A percentile compares a stretch with the other conserved stretches of the same genome.
phyloP scores from a whole-genome alignment of 2,888 invertebrate genomes.

The Erebia aethiops region DNA sequence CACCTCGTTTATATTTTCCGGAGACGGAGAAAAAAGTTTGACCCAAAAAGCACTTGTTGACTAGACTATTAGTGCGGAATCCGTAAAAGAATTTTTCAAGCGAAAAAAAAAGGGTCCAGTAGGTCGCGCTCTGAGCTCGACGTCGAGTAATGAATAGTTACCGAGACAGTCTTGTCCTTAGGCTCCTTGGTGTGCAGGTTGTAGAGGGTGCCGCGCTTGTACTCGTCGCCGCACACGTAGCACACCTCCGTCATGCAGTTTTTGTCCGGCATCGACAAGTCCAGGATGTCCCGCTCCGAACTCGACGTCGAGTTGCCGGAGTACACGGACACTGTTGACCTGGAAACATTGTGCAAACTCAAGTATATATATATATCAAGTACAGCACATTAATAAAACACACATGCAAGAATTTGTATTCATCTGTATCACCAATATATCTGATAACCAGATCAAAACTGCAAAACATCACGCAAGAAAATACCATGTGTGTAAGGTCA shows the following conservation, averaged over 20 bases:
- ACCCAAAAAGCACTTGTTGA: too few relatives aligned
- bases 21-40: too few relatives aligned
- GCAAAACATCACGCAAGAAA: too few relatives aligned
- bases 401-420: too few relatives aligned
- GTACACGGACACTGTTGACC: slow-evolving; percentile 79
- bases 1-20: too few relatives aligned
- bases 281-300: slow-evolving; percentile 92
- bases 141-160: slow-evolving; percentile 64
- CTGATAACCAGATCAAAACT: too few relatives aligned
- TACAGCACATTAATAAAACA: too few relatives aligned
- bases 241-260: slow-evolving; percentile 95
- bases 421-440: too few relatives aligned
- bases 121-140: slow-evolving; percentile 90
- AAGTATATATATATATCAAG: not conserved
- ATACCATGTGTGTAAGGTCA: too few relatives aligned
- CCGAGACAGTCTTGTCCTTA: slow-evolving; percentile 70
- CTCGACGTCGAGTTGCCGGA: slow-evolving; percentile 79
- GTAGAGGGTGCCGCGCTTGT: slow-evolving; percentile 90
- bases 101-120: slow-evolving; percentile 90
- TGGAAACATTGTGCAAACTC: slow-evolving; percentile 47
- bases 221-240: slow-evolving; percentile 95
- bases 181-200: slow-evolving; percentile 86
- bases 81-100: slow-evolving; percentile 50
- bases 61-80: too few relatives aligned
- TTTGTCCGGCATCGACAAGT: slow-evolving; percentile 96